Evolutionary conservation across 2,797 vertebrate species (phyloP).

Genomic region (Gymnopithys bicolor): DNA sequence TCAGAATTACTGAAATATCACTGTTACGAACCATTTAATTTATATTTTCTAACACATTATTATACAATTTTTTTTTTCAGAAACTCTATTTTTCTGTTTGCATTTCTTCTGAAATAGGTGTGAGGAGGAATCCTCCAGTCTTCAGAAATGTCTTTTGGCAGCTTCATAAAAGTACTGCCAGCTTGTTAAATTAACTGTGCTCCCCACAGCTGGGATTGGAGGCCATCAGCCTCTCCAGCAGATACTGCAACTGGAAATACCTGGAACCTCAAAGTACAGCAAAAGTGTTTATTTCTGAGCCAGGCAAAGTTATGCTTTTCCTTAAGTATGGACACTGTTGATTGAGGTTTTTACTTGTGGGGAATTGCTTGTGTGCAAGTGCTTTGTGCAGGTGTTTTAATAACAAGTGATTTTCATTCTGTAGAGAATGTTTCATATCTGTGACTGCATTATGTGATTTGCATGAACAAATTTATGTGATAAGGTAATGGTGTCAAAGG

Average conservation of each 20-base stretch:
- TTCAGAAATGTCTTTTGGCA: background rate
- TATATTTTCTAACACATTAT: background rate
- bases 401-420: background rate
- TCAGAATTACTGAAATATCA: background rate
- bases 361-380: background rate
- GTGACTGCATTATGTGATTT: background rate
- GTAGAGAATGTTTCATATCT: background rate
- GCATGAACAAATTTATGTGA: background rate
- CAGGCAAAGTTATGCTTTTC: background rate
- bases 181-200: background rate
- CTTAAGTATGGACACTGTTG: background rate
- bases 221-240: background rate
- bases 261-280: background rate
- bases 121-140: background rate
- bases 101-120: background rate
- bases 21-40: background rate
- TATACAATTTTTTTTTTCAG: background rate
- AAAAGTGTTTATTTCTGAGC: background rate
- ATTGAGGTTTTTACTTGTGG: background rate
- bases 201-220: background rate
- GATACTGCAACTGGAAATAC: background rate
- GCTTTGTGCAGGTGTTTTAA: background rate
- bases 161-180: background rate
- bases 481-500: conserved; percentile 1
- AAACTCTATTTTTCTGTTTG: background rate